Base-by-base conservation (phyloP, 2,113 vertebrate genomes). In the Pollachius pollachius region DNA sequence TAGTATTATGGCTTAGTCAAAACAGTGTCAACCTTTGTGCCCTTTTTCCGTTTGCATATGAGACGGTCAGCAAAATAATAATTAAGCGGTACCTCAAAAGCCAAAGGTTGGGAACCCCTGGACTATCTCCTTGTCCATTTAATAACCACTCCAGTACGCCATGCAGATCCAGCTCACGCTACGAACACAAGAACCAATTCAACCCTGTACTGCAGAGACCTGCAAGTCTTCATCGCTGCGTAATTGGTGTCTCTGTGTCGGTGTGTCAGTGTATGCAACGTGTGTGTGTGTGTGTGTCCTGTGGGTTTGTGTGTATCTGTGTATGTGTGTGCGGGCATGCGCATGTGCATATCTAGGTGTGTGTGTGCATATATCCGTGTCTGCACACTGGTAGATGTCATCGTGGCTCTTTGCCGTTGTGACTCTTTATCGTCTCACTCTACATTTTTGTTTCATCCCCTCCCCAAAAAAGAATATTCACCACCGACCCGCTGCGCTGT, bases 101-200 rank as follows among this genome's bases (percentile, higher is more conserved):
- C 4, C 4, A 4, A 34, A 34, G 30, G 30, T 34, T 34, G 3
- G 30, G 4, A 34, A 34, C 2, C 30, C 64, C 64, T 73, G 37
- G 18, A 41, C 72, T 76, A 63, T 52, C 19, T 68, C 78, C 19
- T 59, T 65, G 25, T 74, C 67, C 54, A 15, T 71, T 80, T 34
- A 74, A 78, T 76, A 48, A 9, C 13, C 65, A 56, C 54, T 59
- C 71, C 59, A 75, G 62, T 60, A 77, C 68, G 57, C 37, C 65
- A 57, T 67, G 68, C 56, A 68, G 21, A 71, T 3, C 27, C 54
- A 13, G 54, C 52, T 58, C 27, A 71, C 76, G 68, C 68, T 54
- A 62, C 64, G 64, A n/a, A 34, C 78, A 75, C 57, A 76, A 76
- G 52, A 78, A 69, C 62, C 52, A 77, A 76, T 74, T 81, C 74